Percentiles rank a stretch among this genome's conserved stretches.
Conservation (phyloP, 2,888 invertebrate genomes). For the Synanthedon myopaeformis region DNA sequence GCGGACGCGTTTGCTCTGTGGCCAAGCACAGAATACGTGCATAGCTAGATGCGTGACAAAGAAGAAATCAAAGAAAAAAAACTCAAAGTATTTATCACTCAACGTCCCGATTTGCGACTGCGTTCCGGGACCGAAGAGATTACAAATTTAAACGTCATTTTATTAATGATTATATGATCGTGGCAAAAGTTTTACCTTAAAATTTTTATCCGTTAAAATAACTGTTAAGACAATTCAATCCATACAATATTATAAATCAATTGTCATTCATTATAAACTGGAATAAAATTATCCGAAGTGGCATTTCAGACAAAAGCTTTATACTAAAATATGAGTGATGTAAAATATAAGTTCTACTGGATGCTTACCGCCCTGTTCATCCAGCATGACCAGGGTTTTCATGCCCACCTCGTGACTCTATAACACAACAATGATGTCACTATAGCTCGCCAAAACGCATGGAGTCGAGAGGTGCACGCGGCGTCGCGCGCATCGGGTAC, state of each 20-base stretch:
- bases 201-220: slow-evolving; percentile 51
- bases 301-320: slow-evolving; percentile 64
- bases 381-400: slow-evolving; percentile 99
- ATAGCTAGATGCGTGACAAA: slow-evolving; percentile 68
- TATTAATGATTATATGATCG: slow-evolving; percentile 44
- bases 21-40: slow-evolving; percentile 24
- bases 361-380: slow-evolving; percentile 99
- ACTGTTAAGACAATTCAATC: slow-evolving; percentile 57
- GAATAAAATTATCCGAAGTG: slow-evolving; percentile 54
- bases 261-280: slow-evolving; percentile 50
- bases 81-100: slow-evolving; percentile 39
- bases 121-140: slow-evolving; percentile 29
- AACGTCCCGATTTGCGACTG: slow-evolving; percentile 28
- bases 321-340: slow-evolving; percentile 60
- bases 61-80: slow-evolving; percentile 45
- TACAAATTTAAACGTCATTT: slow-evolving; percentile 10
- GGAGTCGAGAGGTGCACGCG: slow-evolving; percentile 18
- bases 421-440: slow-evolving; percentile 76
- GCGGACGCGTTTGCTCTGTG: too few relatives aligned
- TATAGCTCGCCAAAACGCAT: slow-evolving; percentile 65
- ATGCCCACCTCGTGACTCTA: slow-evolving; percentile 99
- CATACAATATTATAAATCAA: slow-evolving; percentile 35
- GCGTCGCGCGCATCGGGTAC: slow-evolving; percentile 22
- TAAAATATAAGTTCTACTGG: slow-evolving; percentile 64
- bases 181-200: slow-evolving; percentile 55